Evolutionary conservation across 2,797 vertebrate species (phyloP), one percentile per base, ranked within the genome.

Genomic region (Champsocephalus gunnari): DNA sequence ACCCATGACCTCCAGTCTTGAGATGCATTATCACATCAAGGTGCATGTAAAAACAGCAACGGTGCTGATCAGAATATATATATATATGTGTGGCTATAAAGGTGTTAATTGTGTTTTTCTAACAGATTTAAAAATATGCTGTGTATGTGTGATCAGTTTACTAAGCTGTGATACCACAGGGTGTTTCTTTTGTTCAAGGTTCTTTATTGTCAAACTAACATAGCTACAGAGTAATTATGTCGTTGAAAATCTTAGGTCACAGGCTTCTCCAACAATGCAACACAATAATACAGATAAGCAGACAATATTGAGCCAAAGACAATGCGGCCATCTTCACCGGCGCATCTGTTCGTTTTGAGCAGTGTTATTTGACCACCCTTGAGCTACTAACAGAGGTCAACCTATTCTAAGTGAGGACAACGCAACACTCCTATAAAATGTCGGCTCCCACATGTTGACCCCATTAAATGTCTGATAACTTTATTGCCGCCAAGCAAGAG

Each of bases 391-490:
- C 60, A 83, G 83, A 77, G 79, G 81, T 80, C 87, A 81, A 48
- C 48, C 55, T 67, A 75, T 71, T 83, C n/a, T 73, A 71, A 81
- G 71, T 61, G 49, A 16, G 3, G 17, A 80, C 77, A 77, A 71
- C 71, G 66, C 60, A 79, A 60, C 19, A 58, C 50, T 77, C 68
- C 58, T 55, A 68, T 83, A 64, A 84, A 85, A 87, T 80, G 86
- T 71, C 16, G 12, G 66, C 75, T 43, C 47, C 64, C 60, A 50
- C 70, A 86, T 73, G 58, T 81, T 84, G 82, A 89, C 80, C 90
- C 79, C 71, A 84, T 87, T 89, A 82, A 82, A 87, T 19, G 55
- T 81, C 77, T 64, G 74, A 88, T 87, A 75, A 84, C 79, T 86
- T 88, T 82, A 91, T 81, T 68, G 59, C 81, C 73, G 56, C 64